Base-by-base conservation (phyloP, 2,888 invertebrate species). In the Mamestra brassicae region DNA sequence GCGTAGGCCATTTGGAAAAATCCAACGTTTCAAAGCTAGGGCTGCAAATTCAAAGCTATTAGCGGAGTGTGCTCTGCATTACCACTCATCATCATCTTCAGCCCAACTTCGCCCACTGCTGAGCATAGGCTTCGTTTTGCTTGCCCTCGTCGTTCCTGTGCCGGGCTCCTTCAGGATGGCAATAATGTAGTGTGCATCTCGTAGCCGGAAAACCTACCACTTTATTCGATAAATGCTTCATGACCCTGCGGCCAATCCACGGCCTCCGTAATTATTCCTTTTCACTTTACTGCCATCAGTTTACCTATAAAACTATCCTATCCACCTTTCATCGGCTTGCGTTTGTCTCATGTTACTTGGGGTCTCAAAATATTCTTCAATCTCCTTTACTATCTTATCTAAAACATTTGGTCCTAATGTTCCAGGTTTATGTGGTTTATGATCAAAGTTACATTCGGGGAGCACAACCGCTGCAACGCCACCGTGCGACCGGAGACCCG, bases 371-470 rank as follows among this genome's bases (percentile, higher is more conserved):
- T 52, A 7, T 17, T 52, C 52, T 52, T 15, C 17, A 2, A 17
- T 52, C 0, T 47, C 13, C 47, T 13, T 47, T 13, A 15, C 47
- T 47, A 47, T 47, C 13, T 47, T 47, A 13, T 47, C 5, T 36
- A 17, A 36, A 38, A 50, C 38, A 26, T 54, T 60, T 15, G 6
- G 2, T 47, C 10, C 5, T 7, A 42, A 64, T 60, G 15, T 83
- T 97, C 85, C 96, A 98, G 98, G 84, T 98, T 98, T 93, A 98
- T 98, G 98, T 98, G 98, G 98, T 98, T 98, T 95, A 98, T 98
- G 98, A 98, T 98, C 92, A 98, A 98, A 94, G 98, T 98, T 82
- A 98, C 98, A 17, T 98, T 98, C 88, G 98, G 98, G 0, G 98
- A 98, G 92, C 98, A 98, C 92, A 98, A 99, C 94, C 97, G 98